Base-by-base conservation (phyloP, 2,113 vertebrate species). In the Cephalophus harveyi region DNA sequence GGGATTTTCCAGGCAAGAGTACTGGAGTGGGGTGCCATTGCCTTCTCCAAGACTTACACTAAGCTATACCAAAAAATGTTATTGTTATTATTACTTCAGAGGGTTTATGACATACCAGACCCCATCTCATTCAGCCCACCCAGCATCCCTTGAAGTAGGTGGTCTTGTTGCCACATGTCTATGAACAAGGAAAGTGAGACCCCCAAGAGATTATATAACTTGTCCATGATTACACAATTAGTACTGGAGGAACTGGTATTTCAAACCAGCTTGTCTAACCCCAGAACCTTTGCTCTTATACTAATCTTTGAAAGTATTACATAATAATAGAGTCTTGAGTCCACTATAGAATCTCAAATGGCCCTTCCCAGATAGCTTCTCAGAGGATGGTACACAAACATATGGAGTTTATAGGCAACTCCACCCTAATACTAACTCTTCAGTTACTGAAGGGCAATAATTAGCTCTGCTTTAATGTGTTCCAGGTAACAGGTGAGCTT, bases 401-500 rank as follows among this genome's bases (percentile, higher is more conserved):
- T 23, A 43, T 17, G 15, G 4, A 17, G 74, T 76, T 64, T 62
- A 83, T 27, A 76, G 74, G 76, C 40, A 57, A 55, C 52, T 21
- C 54, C 27, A 14, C 50, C 40, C 50, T 78, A 59, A 67, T 48
- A 28, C 30, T 50, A 76, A 87, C 36, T 74, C 60, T 50, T 62
- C 33, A 59, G 52, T 87, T 95, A 67, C 81, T 40, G 55, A 95
- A 71, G 10, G 62, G 55, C 82, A 76, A 62, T 78, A 57, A 95
- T 40, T 82, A 87, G 43, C 23, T 64, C 87, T 83, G 50, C 40
- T 79, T n/a, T 59, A 74, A 83, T 87, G 62, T 94, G 40, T 90
- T 97, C 55, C 46, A 89, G 93, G 71, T 87, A 52, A n/a, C 87
- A 86, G 54, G 92, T 48, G n/a, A 91, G 94, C 60, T 55, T 81